These are phyloP conservation scores for Protonibea diacanthus DNA, from an alignment of 2,797 vertebrate species.

Conservation along the genomic window DNA sequence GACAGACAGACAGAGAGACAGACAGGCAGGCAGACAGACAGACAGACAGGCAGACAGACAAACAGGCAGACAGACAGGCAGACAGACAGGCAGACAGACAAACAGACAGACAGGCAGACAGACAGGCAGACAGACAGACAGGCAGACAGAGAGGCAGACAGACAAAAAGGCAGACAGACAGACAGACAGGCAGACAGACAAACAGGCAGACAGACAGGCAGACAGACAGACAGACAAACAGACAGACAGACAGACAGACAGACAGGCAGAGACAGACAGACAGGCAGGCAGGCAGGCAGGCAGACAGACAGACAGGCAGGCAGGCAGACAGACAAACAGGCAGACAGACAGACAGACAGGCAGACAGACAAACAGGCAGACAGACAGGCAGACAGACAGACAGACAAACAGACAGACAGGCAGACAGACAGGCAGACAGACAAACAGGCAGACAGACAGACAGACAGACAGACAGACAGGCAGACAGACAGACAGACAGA, in stretches of 20 bases:
- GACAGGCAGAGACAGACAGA: too few species aligned
- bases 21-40: neutral
- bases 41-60: neutral
- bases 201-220: conserved; percentile 18
- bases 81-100: conserved; percentile 25
- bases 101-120: conserved; percentile 47
- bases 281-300: conserved; percentile 21
- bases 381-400: conserved; percentile 29
- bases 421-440: neutral
- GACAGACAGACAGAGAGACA: conserved; percentile 47
- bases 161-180: neutral
- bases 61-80: neutral
- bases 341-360: neutral
- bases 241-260: neutral
- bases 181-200: conserved; percentile 25
- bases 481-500: neutral
- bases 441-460: neutral
- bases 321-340: neutral
- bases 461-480: neutral
- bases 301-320: conserved; percentile 29
- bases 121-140: neutral
- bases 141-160: neutral
- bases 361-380: neutral
- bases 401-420: conserved; percentile 44
- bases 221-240: neutral